Evolutionary conservation across 1,140 invertebrate genomes (phyloP).

Genomic region (Lordiphosa mommai): DNA sequence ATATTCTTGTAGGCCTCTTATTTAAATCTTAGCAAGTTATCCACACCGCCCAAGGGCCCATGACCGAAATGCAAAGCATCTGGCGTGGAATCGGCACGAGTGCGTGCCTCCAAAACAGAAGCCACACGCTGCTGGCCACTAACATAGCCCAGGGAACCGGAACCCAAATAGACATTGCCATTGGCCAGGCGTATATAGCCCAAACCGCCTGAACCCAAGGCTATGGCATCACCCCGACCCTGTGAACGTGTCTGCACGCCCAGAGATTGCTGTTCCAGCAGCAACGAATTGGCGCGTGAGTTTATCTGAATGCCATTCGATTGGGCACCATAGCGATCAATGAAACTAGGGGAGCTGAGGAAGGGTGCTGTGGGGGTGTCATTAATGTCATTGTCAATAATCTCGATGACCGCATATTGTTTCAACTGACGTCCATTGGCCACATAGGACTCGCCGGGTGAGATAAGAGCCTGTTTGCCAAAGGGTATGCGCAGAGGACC

Average conservation of each 20-base stretch:
- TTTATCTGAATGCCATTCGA: slow-evolving; percentile 46
- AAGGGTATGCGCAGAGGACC: slow-evolving; percentile 59
- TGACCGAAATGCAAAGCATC: slow-evolving; percentile 72
- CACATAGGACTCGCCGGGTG: slow-evolving; percentile 58
- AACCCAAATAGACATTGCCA: slow-evolving; percentile 72
- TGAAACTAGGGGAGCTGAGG: slow-evolving; percentile 44
- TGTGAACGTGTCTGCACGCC: slow-evolving; percentile 39
- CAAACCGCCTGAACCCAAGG: slow-evolving; percentile 72
- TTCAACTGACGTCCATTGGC: slow-evolving; percentile 71
- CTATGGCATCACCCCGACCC: slow-evolving; percentile 50
- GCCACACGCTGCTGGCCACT: slow-evolving; percentile 61
- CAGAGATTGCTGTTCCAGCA: slow-evolving; percentile 59
- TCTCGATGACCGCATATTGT: slow-evolving; percentile 73
- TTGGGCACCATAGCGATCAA: slow-evolving; percentile 54
- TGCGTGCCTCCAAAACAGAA: slow-evolving; percentile 59
- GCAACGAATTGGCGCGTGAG: slow-evolving; percentile 47
- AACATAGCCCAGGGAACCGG: slow-evolving; percentile 74
- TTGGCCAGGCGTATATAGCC: slow-evolving; percentile 71
- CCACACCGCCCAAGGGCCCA: slow-evolving; percentile 56
- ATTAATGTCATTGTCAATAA: slow-evolving; percentile 73
- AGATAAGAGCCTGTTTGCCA: slow-evolving; percentile 54
- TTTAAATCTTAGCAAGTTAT: slow-evolving; percentile 61
- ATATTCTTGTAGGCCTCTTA: slow-evolving; percentile 28
- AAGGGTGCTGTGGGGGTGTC: slow-evolving; percentile 50
- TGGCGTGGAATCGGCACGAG: slow-evolving; percentile 55